phyloP scores from a whole-genome alignment of 2,113 vertebrate genomes.

The Zosterops hypoxanthus region DNA sequence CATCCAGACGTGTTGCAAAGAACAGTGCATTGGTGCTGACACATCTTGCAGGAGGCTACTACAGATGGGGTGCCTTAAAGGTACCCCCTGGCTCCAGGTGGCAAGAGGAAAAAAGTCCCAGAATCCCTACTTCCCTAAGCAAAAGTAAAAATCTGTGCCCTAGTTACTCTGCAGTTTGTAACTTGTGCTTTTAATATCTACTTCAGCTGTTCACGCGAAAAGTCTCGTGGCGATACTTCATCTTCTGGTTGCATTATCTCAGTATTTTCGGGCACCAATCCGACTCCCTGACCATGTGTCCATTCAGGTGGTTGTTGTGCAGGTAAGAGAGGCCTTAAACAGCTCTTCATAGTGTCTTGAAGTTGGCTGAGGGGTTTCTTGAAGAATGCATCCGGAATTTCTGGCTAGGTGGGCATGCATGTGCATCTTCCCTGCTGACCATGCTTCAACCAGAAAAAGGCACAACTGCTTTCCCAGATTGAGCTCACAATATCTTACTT shows the following conservation, averaged over 20 bases:
- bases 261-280: conserved; percentile 96
- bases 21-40: neutral
- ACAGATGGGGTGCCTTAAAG: neutral
- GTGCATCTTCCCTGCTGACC: neutral
- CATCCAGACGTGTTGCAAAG: neutral
- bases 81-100: neutral
- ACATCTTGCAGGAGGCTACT: neutral
- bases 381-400: neutral
- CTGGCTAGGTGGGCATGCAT: rapidly evolving
- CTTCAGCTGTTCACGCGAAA: conserved; percentile 93
- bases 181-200: conserved; percentile 20
- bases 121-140: neutral
- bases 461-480: conserved; percentile 24
- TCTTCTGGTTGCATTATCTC: conserved; percentile 92
- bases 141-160: neutral
- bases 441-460: neutral
- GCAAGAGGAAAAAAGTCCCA: neutral
- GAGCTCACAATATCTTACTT: neutral
- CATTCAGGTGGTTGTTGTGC: conserved; percentile 95
- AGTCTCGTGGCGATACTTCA: conserved; percentile 96
- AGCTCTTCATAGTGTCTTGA: neutral
- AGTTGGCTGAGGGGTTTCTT: neutral
- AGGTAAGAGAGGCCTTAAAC: conserved; percentile 78
- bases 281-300: conserved; percentile 96
- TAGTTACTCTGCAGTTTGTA: neutral